Evolutionary conservation across 2,888 invertebrate species (phyloP), one percentile per base, ranked within the genome.

Genomic region (Scrobipalpa costella): DNA sequence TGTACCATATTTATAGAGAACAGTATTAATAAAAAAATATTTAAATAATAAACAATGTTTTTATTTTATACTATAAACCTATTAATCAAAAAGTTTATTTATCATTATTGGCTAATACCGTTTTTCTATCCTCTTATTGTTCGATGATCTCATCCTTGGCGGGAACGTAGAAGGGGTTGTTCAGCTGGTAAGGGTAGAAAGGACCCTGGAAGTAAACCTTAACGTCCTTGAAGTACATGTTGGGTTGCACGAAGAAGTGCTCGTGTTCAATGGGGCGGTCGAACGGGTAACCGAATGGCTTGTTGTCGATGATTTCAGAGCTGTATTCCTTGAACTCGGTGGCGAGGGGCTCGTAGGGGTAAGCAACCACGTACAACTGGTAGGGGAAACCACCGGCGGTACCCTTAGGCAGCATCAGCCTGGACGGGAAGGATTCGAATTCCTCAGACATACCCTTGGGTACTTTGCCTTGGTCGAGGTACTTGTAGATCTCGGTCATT

Each of bases 331-430:
- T 80, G 52, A 76, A 73, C 19, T 80, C 79, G 57, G 90, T 88
- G 38, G 86, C 78, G 8, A 84, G 80, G 57, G 88, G 83, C 47
- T 85, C 82, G 72, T 87, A 92, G 57, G 94, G 93, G 71, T 92
- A 92, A 21, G 94, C 92, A 60, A 94, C 91, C 62, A 94, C 93
- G 83, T 93, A 94, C 66, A 95, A 75, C 71, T 94, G 93, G 89
- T 93, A 93, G 61, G 93, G 93, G 84, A 93, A 92, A 62, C 96
- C 96, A 68, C 93, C 93, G 47, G 84, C 85, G 70, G 92, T 94
- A 77, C 96, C 96, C 78, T 92, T 95, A 44, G 96, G 96, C 65
- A 96, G 82, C 76, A 96, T 85, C 61, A 95, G 86, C 69, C 95
- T 94, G 66, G 93, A 92, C 3, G 96, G 96, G 86, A 94, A 92